Evolutionary conservation across 2,113 vertebrate species (phyloP), one percentile per base, ranked within the genome.

Genomic region (Macquaria australasica): DNA sequence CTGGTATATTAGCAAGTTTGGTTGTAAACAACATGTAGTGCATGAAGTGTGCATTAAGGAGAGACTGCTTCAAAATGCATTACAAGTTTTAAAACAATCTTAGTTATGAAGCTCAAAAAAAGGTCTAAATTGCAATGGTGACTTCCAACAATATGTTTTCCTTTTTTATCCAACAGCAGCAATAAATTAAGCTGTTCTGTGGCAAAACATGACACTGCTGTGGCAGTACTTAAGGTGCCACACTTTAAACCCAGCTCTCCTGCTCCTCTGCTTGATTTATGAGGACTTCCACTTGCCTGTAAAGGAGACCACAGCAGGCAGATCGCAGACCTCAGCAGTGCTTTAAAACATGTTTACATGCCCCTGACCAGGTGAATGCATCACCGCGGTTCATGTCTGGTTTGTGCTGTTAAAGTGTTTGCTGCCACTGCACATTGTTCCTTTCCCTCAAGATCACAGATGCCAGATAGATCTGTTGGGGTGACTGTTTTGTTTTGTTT

Each of bases 231-330:
- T 14, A 6, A 53, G 66, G 28, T 73, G 59, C 66, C 21, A n/a
- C 79, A 41, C 64, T 69, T 77, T 43, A 73, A 77, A 84, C 76
- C 20, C 59, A 75, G 59, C 56, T 63, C 56, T 62, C 48, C 63
- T 41, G 60, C 58, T 71, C 64, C 67, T 69, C 67, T 50, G 59
- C 58, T 48, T 90, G 91, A 92, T 93, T 91, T 92, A 94, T 51
- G 74, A 78, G 72, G 34, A 41, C 66, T 74, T 84, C 83, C 79
- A 64, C 43, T 79, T 31, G 68, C 62, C 79, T 87, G 81, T 34
- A 45, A 83, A 83, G 64, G 50, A 81, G 59, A 90, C 75, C 86
- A 37, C 71, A 53, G 14, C 80, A 45, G 69, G 59, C 69, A 34
- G 62, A 80, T 45, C 28, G 6, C 64, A 51, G 66, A 73, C 55